These are phyloP conservation scores for Catharus minimus DNA, from an alignment of 2,113 vertebrate genomes.

Conservation along the genomic window DNA sequence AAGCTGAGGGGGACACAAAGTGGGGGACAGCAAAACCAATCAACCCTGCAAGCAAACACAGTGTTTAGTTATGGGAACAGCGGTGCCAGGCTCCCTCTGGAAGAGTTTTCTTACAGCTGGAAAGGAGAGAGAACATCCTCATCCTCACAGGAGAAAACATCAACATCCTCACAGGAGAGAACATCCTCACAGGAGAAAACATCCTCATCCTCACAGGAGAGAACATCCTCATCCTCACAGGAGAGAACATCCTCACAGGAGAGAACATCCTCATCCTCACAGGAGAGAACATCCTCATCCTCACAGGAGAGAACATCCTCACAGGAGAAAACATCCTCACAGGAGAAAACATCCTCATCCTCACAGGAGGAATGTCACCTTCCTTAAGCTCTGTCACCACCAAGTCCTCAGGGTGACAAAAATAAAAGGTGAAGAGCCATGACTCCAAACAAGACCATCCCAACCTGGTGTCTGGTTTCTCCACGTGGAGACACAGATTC, in stretches of 20 bases:
- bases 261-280: no score
- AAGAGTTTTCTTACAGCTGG: not conserved
- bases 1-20: not conserved
- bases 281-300: no score
- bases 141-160: not conserved
- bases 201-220: not conserved
- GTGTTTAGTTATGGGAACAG: not conserved
- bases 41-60: not conserved
- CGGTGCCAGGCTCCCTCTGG: not conserved
- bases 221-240: not conserved
- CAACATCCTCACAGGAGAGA: not conserved
- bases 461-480: not conserved
- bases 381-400: not conserved
- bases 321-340: not conserved
- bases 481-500: fast-evolving
- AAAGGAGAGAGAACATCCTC: not conserved
- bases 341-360: not conserved
- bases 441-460: not conserved
- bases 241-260: no score
- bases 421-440: not conserved
- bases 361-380: not conserved
- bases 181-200: no score
- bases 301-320: no score
- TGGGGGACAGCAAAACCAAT: not conserved
- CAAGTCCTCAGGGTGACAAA: not conserved